phyloP scores from a whole-genome alignment of 2,113 vertebrate genomes.

The Odontesthes bonariensis region DNA sequence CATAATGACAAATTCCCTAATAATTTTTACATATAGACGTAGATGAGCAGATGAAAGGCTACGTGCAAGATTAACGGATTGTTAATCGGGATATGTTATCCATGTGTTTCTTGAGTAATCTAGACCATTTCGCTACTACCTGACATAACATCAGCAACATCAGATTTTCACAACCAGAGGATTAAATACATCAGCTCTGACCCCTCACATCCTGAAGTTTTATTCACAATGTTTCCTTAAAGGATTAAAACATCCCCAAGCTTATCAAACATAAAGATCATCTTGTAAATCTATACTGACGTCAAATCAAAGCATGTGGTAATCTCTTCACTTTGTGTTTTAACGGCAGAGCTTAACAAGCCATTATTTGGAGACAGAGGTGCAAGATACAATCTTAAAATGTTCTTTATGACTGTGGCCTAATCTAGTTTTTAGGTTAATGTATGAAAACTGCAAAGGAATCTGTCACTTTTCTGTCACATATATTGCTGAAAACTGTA shows the following conservation, averaged over 20 bases:
- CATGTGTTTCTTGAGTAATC: constrained; percentile 25
- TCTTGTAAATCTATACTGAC: constrained; percentile 12
- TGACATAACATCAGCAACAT: constrained; percentile 23
- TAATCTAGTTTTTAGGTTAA: constrained; percentile 7
- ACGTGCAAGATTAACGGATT: constrained; percentile 4
- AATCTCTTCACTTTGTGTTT: background rate
- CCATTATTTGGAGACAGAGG: background rate
- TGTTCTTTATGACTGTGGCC: constrained; percentile 10
- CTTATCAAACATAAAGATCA: background rate
- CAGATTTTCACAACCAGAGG: constrained; percentile 25
- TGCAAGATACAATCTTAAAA: background rate
- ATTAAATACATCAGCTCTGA: constrained; percentile 14
- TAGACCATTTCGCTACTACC: constrained; percentile 14
- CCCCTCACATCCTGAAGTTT: constrained; percentile 1
- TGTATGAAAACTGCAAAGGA: constrained; percentile 7
- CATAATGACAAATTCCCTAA: background rate
- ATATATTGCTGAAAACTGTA: background rate
- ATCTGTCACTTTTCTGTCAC: constrained; percentile 6
- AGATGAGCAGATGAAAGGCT: constrained; percentile 1
- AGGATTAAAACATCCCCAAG: constrained; percentile 2
- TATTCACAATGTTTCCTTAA: background rate
- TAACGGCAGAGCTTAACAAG: background rate
- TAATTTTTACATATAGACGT: background rate
- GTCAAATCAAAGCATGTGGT: background rate
- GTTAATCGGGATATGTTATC: background rate